Conservation (phyloP, 2,797 vertebrate genomes). For the Enteromius paludinosus region DNA sequence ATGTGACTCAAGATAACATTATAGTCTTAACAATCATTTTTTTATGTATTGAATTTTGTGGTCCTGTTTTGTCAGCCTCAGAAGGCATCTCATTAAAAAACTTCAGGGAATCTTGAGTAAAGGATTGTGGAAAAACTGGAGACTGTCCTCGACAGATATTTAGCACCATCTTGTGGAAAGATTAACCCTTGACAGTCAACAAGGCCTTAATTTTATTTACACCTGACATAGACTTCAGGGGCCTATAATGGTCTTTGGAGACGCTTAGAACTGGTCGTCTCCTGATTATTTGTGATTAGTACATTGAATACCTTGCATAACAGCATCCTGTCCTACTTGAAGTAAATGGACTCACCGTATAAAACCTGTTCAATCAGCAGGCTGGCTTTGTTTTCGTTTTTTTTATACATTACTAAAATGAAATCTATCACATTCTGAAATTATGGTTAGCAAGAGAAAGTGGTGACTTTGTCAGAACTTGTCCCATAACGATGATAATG, state of each 20-base stretch:
- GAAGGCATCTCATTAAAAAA: not conserved
- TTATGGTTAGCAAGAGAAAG: not conserved
- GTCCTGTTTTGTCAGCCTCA: not conserved
- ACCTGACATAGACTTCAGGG: not conserved
- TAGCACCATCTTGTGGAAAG: slow-evolving; percentile 30
- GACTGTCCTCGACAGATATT: not conserved
- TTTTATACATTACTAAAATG: not conserved
- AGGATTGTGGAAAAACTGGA: not conserved
- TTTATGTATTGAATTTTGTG: not conserved
- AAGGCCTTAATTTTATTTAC: not conserved
- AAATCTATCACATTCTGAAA: not conserved
- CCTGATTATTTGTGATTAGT: not conserved
- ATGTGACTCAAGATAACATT: not conserved
- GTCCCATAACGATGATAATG: not conserved
- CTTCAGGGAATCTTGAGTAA: not conserved
- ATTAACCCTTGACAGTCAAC: not conserved
- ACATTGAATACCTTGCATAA: not conserved
- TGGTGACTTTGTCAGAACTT: slow-evolving; percentile 15
- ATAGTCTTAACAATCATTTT: not conserved
- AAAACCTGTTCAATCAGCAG: not conserved
- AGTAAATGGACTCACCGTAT: not conserved
- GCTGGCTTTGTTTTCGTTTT: not conserved
- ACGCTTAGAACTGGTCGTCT: not conserved
- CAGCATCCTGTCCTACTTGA: not conserved
- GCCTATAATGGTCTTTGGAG: not conserved